A percentile compares a stretch with the other conserved stretches of the same genome.
These are phyloP conservation scores for Pachydiplax longipennis DNA, from an alignment of 2,888 invertebrate genomes.

Conservation along the genomic window DNA sequence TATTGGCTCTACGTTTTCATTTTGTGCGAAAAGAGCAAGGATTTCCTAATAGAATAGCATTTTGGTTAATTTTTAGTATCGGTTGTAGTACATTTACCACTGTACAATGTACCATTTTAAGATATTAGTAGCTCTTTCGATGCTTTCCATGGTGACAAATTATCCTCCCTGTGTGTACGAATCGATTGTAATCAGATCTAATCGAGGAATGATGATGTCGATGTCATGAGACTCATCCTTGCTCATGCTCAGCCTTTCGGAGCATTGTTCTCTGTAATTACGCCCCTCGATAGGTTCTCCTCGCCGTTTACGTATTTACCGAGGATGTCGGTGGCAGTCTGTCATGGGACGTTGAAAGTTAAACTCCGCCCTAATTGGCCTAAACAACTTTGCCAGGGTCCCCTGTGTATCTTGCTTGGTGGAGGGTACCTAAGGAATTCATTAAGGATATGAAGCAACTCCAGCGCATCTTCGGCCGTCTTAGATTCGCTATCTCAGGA, in stretches of 20 bases:
- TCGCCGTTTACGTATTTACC: background rate
- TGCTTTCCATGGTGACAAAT: too few species aligned
- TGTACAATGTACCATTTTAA: too few species aligned
- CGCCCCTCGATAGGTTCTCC: background rate
- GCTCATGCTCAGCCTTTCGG: background rate
- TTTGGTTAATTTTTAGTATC: background rate
- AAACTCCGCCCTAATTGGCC: background rate
- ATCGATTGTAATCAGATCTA: too few species aligned
- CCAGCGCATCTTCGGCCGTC: background rate
- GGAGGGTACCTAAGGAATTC: background rate
- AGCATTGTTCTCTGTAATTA: background rate
- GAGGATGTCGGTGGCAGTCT: background rate
- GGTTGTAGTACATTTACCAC: too few species aligned
- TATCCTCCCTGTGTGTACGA: too few species aligned
- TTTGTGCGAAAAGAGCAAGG: background rate
- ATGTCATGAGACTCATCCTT: background rate
- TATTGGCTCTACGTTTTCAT: background rate
- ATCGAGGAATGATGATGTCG: background rate
- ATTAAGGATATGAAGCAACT: background rate
- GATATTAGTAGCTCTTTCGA: too few species aligned
- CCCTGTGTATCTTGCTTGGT: background rate
- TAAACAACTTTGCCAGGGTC: background rate
- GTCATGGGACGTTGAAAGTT: background rate
- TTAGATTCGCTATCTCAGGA: too few species aligned
- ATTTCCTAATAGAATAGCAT: background rate